A percentile compares a stretch with the other conserved stretches of the same genome.
Evolutionary conservation across 1,140 invertebrate genomes (phyloP).

Genomic region (Chionoecetes opilio): DNA sequence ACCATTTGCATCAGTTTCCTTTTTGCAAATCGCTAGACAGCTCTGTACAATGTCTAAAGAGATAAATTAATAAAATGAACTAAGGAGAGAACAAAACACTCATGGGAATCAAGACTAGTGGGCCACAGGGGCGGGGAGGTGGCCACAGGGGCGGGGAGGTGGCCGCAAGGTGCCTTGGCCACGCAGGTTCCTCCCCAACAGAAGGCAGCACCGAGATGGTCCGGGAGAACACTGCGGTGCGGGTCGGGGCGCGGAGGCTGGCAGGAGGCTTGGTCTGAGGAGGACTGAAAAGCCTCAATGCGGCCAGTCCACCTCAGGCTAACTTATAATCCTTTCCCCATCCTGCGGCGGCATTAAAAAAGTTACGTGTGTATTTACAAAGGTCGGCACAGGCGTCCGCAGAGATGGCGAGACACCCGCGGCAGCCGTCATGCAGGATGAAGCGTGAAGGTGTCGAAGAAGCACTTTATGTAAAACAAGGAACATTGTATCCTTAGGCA

Average conservation of each 20-base stretch:
- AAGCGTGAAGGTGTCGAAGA: conserved; percentile 66
- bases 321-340: background rate
- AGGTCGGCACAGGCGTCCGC: conserved; percentile 2
- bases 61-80: conserved; percentile 22
- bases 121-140: background rate
- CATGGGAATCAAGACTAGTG: conserved; percentile 3
- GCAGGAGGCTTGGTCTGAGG: background rate
- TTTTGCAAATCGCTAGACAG: background rate
- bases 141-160: background rate
- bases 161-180: background rate
- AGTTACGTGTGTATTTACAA: conserved; percentile 69
- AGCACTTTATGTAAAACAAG: conserved; percentile 71
- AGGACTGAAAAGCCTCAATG: background rate
- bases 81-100: background rate
- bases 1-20: background rate
- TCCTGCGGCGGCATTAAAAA: conserved; percentile 56
- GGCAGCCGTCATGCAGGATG: conserved; percentile 41
- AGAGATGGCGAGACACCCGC: background rate
- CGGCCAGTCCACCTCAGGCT: conserved; percentile 20
- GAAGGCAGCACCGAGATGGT: background rate
- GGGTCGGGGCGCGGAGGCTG: background rate
- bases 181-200: background rate
- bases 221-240: background rate
- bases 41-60: background rate
- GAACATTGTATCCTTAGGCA: conserved; percentile 80